A percentile compares a stretch with the other conserved stretches of the same genome.
phyloP scores from a whole-genome alignment of 1,140 invertebrate genomes.

The Drosophila leontia region DNA sequence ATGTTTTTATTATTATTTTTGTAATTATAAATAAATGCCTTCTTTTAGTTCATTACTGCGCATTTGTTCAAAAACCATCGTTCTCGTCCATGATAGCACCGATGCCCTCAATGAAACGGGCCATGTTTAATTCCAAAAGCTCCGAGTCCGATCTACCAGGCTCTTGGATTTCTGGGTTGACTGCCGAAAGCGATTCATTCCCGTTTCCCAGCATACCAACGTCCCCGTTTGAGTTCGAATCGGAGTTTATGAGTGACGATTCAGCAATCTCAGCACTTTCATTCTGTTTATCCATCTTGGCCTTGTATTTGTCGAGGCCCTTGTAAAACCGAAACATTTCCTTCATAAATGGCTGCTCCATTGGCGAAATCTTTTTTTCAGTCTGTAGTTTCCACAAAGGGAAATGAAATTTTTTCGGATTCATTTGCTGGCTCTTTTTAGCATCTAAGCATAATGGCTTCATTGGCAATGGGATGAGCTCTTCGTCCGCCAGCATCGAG shows the following conservation, averaged over 20 bases:
- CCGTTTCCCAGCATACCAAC: background rate
- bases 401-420: no score
- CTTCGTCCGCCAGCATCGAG: conserved; percentile 52
- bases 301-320: conserved; percentile 30
- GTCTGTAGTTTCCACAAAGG: no score
- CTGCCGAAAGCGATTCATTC: background rate
- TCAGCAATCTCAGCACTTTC: background rate
- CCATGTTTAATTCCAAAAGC: conserved; percentile 15
- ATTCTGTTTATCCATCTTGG: background rate
- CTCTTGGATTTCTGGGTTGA: background rate
- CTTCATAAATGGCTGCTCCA: background rate
- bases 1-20: background rate
- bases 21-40: background rate
- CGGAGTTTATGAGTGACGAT: no score
- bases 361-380: background rate
- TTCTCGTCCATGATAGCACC: background rate
- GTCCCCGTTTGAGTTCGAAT: background rate
- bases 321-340: conserved; percentile 36
- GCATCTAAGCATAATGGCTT: background rate
- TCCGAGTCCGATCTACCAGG: conserved; percentile 6
- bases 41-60: background rate
- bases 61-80: background rate
- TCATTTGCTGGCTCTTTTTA: no score
- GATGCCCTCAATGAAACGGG: conserved; percentile 7
- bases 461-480: conserved; percentile 10